These are phyloP conservation scores for Acrobeloides nanus DNA, from an alignment of 2,888 invertebrate genomes.

Conservation along the genomic window DNA sequence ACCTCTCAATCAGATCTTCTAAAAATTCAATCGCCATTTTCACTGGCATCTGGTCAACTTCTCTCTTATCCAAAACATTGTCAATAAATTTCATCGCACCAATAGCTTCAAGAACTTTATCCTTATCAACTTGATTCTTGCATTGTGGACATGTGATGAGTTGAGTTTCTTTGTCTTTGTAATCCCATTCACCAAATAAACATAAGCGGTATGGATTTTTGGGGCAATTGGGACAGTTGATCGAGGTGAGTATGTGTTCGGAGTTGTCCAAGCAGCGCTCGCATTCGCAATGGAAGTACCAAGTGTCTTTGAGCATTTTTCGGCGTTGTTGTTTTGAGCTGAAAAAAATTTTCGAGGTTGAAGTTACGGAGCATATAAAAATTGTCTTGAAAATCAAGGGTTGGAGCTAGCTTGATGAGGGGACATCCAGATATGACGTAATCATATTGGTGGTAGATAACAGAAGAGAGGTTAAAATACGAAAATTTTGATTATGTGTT, in stretches of 20 bases:
- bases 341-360: too few relatives aligned
- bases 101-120: constrained; percentile 27
- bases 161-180: constrained; percentile 27
- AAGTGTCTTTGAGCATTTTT: constrained; percentile 45
- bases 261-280: constrained; percentile 42
- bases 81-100: constrained; percentile 35
- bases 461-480: too few relatives aligned
- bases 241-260: constrained; percentile 45
- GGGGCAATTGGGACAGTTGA: constrained; percentile 41
- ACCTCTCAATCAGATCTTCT: constrained; percentile 23
- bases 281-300: constrained; percentile 53
- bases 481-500: too few relatives aligned
- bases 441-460: too few relatives aligned
- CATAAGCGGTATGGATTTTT: constrained; percentile 12
- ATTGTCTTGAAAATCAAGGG: too few relatives aligned
- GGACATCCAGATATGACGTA: too few relatives aligned
- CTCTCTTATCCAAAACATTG: constrained; percentile 23
- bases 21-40: constrained; percentile 22
- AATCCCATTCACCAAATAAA: constrained; percentile 27
- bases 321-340: constrained; percentile 35
- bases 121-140: constrained; percentile 17
- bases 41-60: constrained; percentile 29
- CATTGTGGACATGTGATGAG: constrained; percentile 33
- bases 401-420: too few relatives aligned
- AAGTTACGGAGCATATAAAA: too few relatives aligned